Evolutionary conservation across 2,797 vertebrate species (phyloP).

Genomic region (Geotria australis): DNA sequence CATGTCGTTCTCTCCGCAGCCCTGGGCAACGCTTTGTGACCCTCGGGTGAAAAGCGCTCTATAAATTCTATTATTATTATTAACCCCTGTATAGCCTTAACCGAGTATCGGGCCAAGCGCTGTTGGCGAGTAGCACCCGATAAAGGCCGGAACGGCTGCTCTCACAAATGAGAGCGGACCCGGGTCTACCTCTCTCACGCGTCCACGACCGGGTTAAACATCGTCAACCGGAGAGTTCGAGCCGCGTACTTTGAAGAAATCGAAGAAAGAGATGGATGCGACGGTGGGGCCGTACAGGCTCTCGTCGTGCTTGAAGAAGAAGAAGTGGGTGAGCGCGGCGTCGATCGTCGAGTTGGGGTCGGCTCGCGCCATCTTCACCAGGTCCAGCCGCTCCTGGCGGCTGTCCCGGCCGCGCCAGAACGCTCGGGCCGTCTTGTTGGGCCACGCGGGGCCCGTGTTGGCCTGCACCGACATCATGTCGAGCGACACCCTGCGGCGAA

Average conservation of each 20-base stretch:
- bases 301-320: constrained; percentile 86
- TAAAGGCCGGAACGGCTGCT: no score
- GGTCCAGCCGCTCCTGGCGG: constrained; percentile 59
- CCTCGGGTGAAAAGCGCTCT: no score
- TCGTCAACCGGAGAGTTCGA: no score
- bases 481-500: constrained; percentile 42
- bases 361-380: constrained; percentile 58
- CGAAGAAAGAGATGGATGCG: constrained; percentile 87
- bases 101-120: no score
- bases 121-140: no score
- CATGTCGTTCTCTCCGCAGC: no score
- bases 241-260: constrained; percentile 66
- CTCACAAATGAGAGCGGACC: no score
- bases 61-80: no score
- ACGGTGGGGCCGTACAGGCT: constrained; percentile 70
- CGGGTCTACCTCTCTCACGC: no score
- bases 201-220: no score
- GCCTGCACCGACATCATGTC: constrained; percentile 96
- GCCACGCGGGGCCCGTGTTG: constrained; percentile 55
- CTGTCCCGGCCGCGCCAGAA: constrained; percentile 95
- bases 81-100: no score
- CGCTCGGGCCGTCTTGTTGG: constrained; percentile 44
- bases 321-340: constrained; percentile 89
- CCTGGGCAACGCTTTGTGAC: no score
- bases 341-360: constrained; percentile 33